Evolutionary conservation across 2,797 vertebrate species (phyloP), one percentile per base, ranked within the genome.

Genomic region (Notoglanidium macrostoma): DNA sequence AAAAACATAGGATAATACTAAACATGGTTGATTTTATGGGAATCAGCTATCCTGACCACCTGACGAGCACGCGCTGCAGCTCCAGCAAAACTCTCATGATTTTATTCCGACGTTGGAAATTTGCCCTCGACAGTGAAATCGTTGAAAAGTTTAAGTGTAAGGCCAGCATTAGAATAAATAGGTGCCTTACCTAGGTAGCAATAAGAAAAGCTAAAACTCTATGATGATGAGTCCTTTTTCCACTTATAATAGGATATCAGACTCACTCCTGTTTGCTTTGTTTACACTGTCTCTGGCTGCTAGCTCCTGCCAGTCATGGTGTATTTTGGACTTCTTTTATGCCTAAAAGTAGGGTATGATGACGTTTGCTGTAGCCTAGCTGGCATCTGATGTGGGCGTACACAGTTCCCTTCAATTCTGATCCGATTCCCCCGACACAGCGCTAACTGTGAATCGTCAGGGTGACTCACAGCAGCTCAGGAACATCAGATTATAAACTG

Each of bases 241-340:
- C 3, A 2, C 78, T n/a, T 61, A 26, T 40, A 59, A 32, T 80
- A 59, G 54, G 32, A 55, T 78, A 55, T 55, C 17, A 35, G 76
- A 78, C n/a, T 59, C 32, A 57, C 19, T 57, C 23, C 32, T 80
- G 32, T 79, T 79, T 79, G 23, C 55, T 61, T 61, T 61, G 35
- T 80, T 61, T 44, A 23, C 2, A 12, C 55, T 26, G 5, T 80
- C 35, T 80, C 78, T 80, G 55, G 11, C 55, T 80, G 35, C 55
- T 80, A 5, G 7, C 19, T 80, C 32, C 35, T 80, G 78, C 55
- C 78, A 80, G 55, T 44, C 78, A 61, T 7, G 78, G 55, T 80
- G 35, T 81, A 63, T 63, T 81, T 81, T 80, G 29, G 19, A 35
- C 77, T 79, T 85, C 51, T 79, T 79, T 55, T 61, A 23, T 81